Conservation (phyloP, 2,797 vertebrate genomes). For the Euphonia xanthogaster region DNA sequence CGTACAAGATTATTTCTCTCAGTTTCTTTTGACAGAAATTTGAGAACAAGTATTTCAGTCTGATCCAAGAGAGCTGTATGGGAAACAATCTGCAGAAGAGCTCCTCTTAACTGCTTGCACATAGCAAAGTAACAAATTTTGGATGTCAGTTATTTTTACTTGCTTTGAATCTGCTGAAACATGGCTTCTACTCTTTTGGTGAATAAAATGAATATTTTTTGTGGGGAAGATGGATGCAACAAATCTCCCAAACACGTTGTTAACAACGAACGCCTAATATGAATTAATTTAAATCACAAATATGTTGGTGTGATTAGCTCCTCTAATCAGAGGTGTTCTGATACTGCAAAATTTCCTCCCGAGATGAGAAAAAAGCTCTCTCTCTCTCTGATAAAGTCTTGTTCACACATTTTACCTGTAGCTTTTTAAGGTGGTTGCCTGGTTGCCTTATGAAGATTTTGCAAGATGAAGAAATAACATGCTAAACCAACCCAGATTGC, state of each 20-base stretch:
- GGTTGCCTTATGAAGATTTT: background rate
- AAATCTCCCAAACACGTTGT: background rate
- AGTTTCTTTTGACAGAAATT: background rate
- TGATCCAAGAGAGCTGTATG: background rate
- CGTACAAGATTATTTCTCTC: background rate
- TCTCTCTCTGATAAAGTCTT: background rate
- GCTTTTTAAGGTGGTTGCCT: background rate
- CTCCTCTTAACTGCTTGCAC: background rate
- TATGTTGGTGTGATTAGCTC: background rate
- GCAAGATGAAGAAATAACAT: background rate
- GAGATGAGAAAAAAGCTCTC: background rate
- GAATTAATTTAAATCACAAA: background rate
- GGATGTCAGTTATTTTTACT: background rate
- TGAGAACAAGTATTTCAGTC: background rate
- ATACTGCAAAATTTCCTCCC: background rate
- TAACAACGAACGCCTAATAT: background rate
- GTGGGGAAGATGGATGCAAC: background rate
- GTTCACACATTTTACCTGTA: background rate
- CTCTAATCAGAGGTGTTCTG: background rate
- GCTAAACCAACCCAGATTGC: background rate
- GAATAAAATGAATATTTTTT: background rate
- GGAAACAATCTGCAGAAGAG: background rate
- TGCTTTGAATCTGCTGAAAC: background rate
- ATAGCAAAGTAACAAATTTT: background rate
- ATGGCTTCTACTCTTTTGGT: background rate